Conservation (phyloP, 2,888 invertebrate genomes). For the Pristionchus japonicus region DNA sequence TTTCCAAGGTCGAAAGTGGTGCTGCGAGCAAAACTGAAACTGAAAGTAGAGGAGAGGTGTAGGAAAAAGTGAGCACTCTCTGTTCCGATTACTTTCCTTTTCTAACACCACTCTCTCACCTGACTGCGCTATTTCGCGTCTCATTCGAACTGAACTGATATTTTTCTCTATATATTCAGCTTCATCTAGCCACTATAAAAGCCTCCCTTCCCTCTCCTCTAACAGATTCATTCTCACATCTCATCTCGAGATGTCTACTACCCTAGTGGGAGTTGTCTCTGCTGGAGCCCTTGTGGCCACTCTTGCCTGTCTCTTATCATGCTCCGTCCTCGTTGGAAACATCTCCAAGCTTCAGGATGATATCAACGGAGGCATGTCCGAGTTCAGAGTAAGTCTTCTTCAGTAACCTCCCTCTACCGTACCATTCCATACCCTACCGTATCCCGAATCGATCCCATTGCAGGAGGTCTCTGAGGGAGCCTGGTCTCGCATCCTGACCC, state of each 20-base stretch:
- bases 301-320: conserved; percentile 54
- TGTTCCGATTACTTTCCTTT: not conserved
- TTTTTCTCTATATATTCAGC: not conserved
- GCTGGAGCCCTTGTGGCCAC: conserved; percentile 56
- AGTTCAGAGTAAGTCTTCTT: conserved; percentile 57
- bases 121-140: not conserved
- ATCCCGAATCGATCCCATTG: not conserved
- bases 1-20: no score
- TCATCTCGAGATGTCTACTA: conserved; percentile 31
- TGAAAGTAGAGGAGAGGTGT: not conserved
- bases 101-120: not conserved
- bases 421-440: not conserved
- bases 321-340: conserved; percentile 54
- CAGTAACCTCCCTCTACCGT: not conserved
- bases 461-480: conserved; percentile 62
- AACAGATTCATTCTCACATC: conserved; percentile 31
- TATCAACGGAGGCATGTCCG: conserved; percentile 58
- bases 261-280: conserved; percentile 58
- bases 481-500: conserved; percentile 59
- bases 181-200: not conserved
- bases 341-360: conserved; percentile 58
- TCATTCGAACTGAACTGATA: not conserved
- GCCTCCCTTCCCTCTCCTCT: not conserved
- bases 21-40: not conserved
- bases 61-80: not conserved